Base-by-base conservation (phyloP, 2,797 vertebrate genomes). In the Passerculus sandwichensis region DNA sequence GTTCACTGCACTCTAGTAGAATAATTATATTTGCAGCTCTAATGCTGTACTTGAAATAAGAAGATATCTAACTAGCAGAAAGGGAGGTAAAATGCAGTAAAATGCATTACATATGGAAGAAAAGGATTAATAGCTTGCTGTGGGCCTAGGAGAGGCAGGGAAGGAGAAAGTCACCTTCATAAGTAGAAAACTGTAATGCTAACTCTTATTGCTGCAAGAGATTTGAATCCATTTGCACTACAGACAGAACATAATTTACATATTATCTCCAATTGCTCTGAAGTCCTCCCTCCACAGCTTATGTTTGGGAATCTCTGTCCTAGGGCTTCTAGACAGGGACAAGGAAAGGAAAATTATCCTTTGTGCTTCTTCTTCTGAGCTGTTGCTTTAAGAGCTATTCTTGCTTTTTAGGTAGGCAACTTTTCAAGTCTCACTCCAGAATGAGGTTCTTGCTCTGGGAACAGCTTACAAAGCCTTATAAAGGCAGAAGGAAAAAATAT, bases 1-100 rank as follows among this genome's bases (percentile, higher is more conserved):
- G 30, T 29, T 51, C 3, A 5, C 82, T 80, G 45, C 19, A 88
- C 48, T 60, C 38, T 77, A 62, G 54, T 70, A 80, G 67, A 95
- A 96, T 75, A 83, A 91, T 85, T 71, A 45, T 32, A 82, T 86
- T 91, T 94, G 76, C 54, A 92, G 48, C 60, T 69, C 82, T 47
- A 76, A 57, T 38, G 66, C 25, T 27, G 60, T 67, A 32, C 53
- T 87, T 73, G 67, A 69, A 88, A 36, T 36, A 79, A 72, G 29
- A 89, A 70, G 45, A 73, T 87, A 76, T 45, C 42, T 50, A 80
- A 62, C 26, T 40, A 73, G 81, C 40, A 91, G 26, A 69, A 94
- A 92, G 50, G 23, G 66, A 91, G 57, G 30, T 74, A 83, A 77
- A 91, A 85, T 34, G 71, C 50, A 85, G n/a, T 16, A 70, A 77